Evolutionary conservation across 2,113 vertebrate species (phyloP).

Genomic region (Terrapene triunguis): DNA sequence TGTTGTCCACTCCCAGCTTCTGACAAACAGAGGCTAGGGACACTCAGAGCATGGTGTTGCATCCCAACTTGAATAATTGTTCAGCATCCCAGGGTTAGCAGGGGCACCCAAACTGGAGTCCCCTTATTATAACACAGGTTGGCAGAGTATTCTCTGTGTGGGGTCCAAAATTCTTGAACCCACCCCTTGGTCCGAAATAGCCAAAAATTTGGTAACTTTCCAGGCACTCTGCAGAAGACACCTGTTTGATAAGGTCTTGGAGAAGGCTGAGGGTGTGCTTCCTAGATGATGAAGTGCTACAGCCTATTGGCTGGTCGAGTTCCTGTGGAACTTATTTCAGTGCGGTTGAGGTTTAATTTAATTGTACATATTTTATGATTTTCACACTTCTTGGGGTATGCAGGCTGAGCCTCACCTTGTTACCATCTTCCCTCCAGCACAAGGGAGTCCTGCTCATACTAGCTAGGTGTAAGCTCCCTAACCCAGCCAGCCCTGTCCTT

Average conservation of each 20-base stretch:
- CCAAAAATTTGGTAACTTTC: neutral
- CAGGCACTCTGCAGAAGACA: neutral
- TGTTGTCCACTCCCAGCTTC: no score
- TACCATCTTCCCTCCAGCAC: no score
- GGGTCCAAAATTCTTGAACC: neutral
- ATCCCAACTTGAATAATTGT: no score
- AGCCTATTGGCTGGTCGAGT: neutral
- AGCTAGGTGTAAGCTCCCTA: no score
- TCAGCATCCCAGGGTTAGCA: neutral
- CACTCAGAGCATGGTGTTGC: no score
- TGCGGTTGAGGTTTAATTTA: rapidly evolving
- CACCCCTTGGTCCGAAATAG: neutral
- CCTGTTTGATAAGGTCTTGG: neutral
- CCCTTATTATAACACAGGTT: neutral
- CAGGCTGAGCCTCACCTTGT: no score
- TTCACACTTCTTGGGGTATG: no score
- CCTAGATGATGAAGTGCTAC: neutral
- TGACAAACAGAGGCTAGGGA: no score
- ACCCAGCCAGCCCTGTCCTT: no score
- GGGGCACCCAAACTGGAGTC: neutral
- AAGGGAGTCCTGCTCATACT: no score
- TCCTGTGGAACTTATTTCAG: neutral
- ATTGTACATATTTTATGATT: neutral
- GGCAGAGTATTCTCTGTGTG: neutral
- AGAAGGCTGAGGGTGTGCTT: neutral